Conservation (phyloP, 2,888 invertebrate genomes). For the Tenthredo distinguenda region DNA sequence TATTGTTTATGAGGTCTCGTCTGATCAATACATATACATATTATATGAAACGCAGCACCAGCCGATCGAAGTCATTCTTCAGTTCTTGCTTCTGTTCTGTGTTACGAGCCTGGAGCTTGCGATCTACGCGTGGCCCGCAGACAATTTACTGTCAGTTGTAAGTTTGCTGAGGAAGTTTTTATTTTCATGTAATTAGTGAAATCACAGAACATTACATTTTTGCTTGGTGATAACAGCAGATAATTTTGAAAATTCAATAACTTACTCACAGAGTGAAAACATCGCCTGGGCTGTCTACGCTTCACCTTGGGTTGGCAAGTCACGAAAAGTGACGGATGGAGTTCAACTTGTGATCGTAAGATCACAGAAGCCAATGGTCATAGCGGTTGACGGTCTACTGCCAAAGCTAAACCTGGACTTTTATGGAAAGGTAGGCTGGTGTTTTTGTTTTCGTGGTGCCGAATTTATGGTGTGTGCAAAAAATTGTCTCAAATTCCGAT, state of each 20-base stretch:
- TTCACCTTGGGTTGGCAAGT: neutral
- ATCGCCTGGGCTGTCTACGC: neutral
- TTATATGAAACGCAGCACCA: slow-evolving; percentile 2
- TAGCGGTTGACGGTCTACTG: neutral
- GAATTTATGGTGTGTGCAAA: neutral
- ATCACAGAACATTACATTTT: neutral
- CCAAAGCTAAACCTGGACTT: neutral
- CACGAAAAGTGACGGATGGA: neutral
- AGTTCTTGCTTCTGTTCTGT: neutral
- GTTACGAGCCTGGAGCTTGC: neutral
- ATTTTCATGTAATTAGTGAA: neutral
- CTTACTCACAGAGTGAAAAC: neutral
- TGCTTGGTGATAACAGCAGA: neutral
- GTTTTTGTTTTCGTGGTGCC: neutral
- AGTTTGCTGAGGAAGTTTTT: neutral
- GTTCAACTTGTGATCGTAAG: neutral
- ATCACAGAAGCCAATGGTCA: neutral
- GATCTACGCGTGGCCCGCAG: slow-evolving; percentile 14
- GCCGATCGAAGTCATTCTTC: neutral
- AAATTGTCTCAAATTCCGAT: neutral
- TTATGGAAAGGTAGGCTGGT: neutral
- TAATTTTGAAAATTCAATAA: neutral
- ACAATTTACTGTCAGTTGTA: slow-evolving; percentile 8
- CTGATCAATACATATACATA: neutral
- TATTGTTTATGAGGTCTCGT: neutral